phyloP scores from a whole-genome alignment of 2,888 invertebrate genomes.

The Thecocarcelia acutangulata region DNA sequence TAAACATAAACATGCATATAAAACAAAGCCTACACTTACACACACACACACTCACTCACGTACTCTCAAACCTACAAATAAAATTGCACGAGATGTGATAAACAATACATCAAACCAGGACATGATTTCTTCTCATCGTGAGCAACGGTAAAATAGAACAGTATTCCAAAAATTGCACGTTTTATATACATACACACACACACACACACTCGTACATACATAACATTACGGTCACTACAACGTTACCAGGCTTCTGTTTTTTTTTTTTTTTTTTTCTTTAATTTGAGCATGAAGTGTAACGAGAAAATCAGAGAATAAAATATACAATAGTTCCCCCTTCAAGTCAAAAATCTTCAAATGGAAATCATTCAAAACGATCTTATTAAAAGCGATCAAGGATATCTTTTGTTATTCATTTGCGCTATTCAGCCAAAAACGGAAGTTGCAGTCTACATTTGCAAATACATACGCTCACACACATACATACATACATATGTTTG shows the following conservation, averaged over 20 bases:
- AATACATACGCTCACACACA: background rate
- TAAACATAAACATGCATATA: background rate
- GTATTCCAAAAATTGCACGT: constrained; percentile 10
- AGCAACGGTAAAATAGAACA: constrained; percentile 60
- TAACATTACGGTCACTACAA: constrained; percentile 61
- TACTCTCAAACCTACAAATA: background rate
- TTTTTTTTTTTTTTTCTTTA: too few species aligned
- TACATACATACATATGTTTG: background rate
- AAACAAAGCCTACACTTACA: constrained; percentile 2
- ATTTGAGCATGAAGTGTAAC: constrained; percentile 4
- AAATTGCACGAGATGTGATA: constrained; percentile 2
- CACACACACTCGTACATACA: too few species aligned
- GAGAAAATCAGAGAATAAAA: constrained; percentile 11
- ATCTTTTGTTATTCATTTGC: constrained; percentile 68
- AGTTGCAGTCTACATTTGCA: constrained; percentile 68
- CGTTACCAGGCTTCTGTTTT: constrained; percentile 14
- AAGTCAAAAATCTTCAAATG: constrained; percentile 60
- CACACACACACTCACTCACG: background rate
- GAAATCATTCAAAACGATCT: constrained; percentile 69
- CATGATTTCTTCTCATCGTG: constrained; percentile 52
- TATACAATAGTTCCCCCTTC: constrained; percentile 56
- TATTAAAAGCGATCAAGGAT: constrained; percentile 70
- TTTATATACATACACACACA: too few species aligned
- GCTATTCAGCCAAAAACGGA: constrained; percentile 68
- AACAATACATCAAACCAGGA: constrained; percentile 58